Conservation (phyloP, 2,888 invertebrate genomes). For the Unio pictorum region DNA sequence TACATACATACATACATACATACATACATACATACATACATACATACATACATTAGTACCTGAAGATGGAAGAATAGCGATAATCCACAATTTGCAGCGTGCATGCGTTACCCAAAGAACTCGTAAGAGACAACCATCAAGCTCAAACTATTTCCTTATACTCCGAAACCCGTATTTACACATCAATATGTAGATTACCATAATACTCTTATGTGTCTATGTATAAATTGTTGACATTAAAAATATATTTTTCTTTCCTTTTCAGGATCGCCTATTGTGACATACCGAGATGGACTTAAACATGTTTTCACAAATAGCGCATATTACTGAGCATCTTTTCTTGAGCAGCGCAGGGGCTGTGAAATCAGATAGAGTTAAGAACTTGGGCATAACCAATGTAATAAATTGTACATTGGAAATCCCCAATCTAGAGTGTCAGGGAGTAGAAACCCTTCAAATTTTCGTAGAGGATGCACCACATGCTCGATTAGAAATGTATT, state of each 20-base stretch:
- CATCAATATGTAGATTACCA: no score
- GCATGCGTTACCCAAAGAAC: no score
- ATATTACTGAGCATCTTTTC: conserved; percentile 82
- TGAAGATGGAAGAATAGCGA: no score
- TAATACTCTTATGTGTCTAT: not conserved
- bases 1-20: no score
- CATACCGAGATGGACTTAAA: conserved; percentile 46
- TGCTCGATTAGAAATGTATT: conserved; percentile 81
- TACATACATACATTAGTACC: no score
- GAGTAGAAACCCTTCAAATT: conserved; percentile 79
- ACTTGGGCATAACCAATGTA: conserved; percentile 82
- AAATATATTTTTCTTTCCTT: conserved; percentile 6
- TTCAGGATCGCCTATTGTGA: conserved; percentile 27
- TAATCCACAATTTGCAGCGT: no score
- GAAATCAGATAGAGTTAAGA: conserved; percentile 79
- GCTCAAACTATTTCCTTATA: no score
- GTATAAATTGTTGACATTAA: not conserved
- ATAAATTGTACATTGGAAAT: conserved; percentile 89
- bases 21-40: no score
- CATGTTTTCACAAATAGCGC: conserved; percentile 73
- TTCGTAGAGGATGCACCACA: conserved; percentile 83
- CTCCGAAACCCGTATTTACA: no score
- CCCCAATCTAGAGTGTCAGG: conserved; percentile 74
- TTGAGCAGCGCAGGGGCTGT: conserved; percentile 86
- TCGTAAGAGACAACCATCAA: no score